Evolutionary conservation across 1,140 invertebrate genomes (phyloP), one percentile per base, ranked within the genome.

Genomic region (Bombus superbus): DNA sequence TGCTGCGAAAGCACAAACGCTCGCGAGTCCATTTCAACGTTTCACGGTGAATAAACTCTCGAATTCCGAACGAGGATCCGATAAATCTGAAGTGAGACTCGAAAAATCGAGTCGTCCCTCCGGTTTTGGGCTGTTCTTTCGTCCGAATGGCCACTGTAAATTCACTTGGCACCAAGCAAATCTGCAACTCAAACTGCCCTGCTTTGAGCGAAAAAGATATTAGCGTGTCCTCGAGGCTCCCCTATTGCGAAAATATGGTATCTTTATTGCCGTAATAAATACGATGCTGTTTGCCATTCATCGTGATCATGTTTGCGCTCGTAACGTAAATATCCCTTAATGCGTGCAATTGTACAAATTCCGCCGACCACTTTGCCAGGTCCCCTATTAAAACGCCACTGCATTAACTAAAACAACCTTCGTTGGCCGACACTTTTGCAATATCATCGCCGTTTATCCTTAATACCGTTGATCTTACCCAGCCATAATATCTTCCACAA

Each of bases 261-360:
- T 77, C 38, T 79, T 84, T 84, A 84, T 80, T 38, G 68, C 40
- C 40, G 57, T 8, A 42, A 85, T 85, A 80, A 85, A 79, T 79
- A 79, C 22, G 13, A 4, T 3, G 82, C 59, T 53, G 59, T 22
- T 78, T 59, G 38, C 85, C 74, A 77, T 87, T 85, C 79, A 62
- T 68, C 42, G 25, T 8, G 32, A 72, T 47, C 86, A 66, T 38
- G 53, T 57, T 62, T 8, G 2, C 72, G 25, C 28, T 66, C 78
- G 72, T 78, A 85, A 85, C 83, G 86, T 89, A 87, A 89, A 89
- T 89, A 81, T 80, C 53, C 3, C 64, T 85, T 80, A 83, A 85
- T 64, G 68, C 40, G 53, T 53, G 42, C 68, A 72, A 80, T 85
- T 44, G 40, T 32, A 32, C 76, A 62, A 53, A 72, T 64, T 62